A percentile compares a stretch with the other conserved stretches of the same genome.
Conservation (phyloP, 1,140 invertebrate species). For the Lepidostoma basale region DNA sequence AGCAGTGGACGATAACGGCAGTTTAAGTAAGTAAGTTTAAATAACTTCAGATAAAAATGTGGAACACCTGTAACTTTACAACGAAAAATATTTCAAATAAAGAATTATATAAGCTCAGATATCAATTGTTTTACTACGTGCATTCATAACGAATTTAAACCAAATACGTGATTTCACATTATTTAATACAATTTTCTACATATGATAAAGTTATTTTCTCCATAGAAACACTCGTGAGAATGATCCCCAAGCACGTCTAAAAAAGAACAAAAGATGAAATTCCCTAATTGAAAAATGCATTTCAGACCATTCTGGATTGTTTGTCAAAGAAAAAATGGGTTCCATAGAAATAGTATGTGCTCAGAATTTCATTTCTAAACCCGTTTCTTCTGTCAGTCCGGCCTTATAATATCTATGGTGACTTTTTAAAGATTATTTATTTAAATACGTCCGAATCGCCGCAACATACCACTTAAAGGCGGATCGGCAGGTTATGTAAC, state of each 20-base stretch:
- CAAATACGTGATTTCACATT: no score
- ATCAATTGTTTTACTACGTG: no score
- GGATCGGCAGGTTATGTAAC: background rate
- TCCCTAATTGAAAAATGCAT: constrained; percentile 35
- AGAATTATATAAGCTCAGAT: no score
- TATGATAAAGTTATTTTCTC: no score
- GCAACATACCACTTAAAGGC: constrained; percentile 1
- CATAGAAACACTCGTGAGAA: no score
- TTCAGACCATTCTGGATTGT: constrained; percentile 27
- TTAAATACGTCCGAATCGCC: constrained; percentile 2
- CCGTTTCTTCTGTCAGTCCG: constrained; percentile 33
- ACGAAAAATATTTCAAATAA: no score
- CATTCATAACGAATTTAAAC: no score
- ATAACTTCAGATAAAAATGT: no score
- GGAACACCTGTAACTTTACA: no score
- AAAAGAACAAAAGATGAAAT: constrained; percentile 23
- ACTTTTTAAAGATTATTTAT: constrained; percentile 28
- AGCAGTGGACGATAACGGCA: no score
- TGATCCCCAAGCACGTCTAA: background rate
- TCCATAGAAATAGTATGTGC: constrained; percentile 32
- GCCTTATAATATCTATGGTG: constrained; percentile 19
- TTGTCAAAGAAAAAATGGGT: constrained; percentile 23
- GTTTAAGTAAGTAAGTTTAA: no score
- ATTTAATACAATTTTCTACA: no score
- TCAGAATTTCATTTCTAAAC: constrained; percentile 36